phyloP scores from a whole-genome alignment of 1,140 invertebrate species.

The Musca vetustissima region DNA sequence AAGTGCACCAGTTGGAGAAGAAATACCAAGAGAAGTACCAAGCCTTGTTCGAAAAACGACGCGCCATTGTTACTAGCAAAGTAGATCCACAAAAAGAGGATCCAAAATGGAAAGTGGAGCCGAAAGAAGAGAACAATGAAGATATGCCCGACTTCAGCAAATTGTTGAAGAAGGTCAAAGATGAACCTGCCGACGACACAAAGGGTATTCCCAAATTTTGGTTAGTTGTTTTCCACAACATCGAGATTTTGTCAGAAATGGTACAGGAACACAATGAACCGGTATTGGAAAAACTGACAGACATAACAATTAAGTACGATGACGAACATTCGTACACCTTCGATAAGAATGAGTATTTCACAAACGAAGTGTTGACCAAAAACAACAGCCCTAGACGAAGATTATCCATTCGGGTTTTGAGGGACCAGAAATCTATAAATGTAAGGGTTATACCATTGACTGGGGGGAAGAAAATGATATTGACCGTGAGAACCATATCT shows the following conservation, averaged over 20 bases:
- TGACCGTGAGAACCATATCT: conserved; percentile 95
- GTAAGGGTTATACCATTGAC: conserved; percentile 87
- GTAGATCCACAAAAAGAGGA: conserved; percentile 92
- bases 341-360: conserved; percentile 92
- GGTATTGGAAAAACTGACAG: conserved; percentile 87
- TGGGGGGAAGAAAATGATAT: conserved; percentile 97
- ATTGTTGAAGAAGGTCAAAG: conserved; percentile 32
- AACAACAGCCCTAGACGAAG: conserved; percentile 86
- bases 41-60: conserved; percentile 80
- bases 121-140: conserved; percentile 53
- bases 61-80: conserved; percentile 74
- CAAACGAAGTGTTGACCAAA: conserved; percentile 92
- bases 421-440: conserved; percentile 95
- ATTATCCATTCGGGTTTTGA: conserved; percentile 95
- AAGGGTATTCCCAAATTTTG: conserved; percentile 97
- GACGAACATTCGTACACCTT: conserved; percentile 68
- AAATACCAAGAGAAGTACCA: conserved; percentile 85
- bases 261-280: conserved; percentile 93
- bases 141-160: conserved; percentile 27
- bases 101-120: conserved; percentile 76
- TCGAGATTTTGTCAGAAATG: conserved; percentile 86
- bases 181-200: conserved; percentile 59
- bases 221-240: conserved; percentile 95
- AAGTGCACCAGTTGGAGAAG: conserved; percentile 90
- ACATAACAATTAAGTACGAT: conserved; percentile 82